Conservation (phyloP, 2,888 invertebrate genomes). For the Spisula solida region DNA sequence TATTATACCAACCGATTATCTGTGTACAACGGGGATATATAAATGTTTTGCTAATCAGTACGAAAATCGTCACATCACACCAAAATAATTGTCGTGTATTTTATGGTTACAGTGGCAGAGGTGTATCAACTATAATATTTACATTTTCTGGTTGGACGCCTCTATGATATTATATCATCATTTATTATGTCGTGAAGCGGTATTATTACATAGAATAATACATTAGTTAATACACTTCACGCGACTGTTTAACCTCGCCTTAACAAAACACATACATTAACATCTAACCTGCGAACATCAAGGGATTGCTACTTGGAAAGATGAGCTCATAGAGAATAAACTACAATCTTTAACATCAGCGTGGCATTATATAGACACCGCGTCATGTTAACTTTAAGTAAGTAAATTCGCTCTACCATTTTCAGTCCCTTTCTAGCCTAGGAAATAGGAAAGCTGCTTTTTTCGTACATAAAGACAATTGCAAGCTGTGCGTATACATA, state of each 20-base stretch:
- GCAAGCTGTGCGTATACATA: too few species aligned
- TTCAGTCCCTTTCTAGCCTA: too few species aligned
- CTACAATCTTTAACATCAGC: too few species aligned
- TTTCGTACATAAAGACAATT: too few species aligned
- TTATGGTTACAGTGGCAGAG: not conserved
- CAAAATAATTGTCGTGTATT: not conserved
- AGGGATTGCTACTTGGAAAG: not conserved
- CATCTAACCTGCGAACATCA: not conserved
- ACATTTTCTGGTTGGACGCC: constrained; percentile 13
- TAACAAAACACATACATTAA: not conserved
- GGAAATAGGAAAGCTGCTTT: too few species aligned
- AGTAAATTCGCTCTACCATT: too few species aligned
- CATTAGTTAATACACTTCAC: not conserved
- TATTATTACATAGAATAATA: not conserved
- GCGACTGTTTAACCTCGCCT: not conserved
- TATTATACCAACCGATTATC: too few species aligned
- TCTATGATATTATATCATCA: not conserved
- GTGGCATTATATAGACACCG: too few species aligned
- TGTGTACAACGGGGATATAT: too few species aligned
- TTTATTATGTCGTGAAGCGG: not conserved
- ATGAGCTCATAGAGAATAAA: too few species aligned
- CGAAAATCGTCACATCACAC: not conserved
- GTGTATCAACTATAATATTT: not conserved
- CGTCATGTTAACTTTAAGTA: too few species aligned
- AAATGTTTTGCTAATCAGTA: not conserved